Percentiles rank a stretch among this genome's conserved stretches.
These are phyloP conservation scores for Sinocyclocheilus anophthalmus DNA, from an alignment of 2,113 vertebrate genomes.

Conservation along the genomic window DNA sequence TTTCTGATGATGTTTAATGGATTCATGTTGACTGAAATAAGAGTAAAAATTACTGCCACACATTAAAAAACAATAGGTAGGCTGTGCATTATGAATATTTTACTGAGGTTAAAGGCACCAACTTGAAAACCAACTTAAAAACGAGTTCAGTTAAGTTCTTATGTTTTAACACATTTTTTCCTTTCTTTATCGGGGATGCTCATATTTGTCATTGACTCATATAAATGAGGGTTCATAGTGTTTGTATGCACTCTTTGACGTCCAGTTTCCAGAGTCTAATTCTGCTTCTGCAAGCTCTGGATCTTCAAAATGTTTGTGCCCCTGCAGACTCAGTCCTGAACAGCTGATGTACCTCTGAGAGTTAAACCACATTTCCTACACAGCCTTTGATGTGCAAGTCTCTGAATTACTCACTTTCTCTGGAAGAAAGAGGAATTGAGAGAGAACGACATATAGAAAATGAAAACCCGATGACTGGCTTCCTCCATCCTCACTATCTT, in stretches of 20 bases:
- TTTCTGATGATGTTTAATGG: neutral
- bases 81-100: neutral
- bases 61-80: too few species aligned
- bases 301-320: neutral
- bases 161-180: too few species aligned
- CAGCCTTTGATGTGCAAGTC: conserved; percentile 48
- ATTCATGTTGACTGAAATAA: too few species aligned
- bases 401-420: conserved; percentile 46
- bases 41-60: too few species aligned
- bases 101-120: neutral
- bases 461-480: neutral
- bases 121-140: too few species aligned
- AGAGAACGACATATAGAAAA: neutral
- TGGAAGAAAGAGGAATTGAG: conserved; percentile 31
- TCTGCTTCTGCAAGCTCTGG: neutral
- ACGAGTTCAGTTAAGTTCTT: neutral
- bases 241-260: neutral
- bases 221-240: too few species aligned
- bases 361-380: conserved; percentile 43
- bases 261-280: neutral
- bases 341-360: conserved; percentile 20
- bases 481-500: neutral
- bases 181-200: too few species aligned
- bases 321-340: neutral
- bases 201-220: neutral